These are phyloP conservation scores for Spheniscus mendiculus DNA, from an alignment of 2,113 vertebrate genomes.

Conservation along the genomic window DNA sequence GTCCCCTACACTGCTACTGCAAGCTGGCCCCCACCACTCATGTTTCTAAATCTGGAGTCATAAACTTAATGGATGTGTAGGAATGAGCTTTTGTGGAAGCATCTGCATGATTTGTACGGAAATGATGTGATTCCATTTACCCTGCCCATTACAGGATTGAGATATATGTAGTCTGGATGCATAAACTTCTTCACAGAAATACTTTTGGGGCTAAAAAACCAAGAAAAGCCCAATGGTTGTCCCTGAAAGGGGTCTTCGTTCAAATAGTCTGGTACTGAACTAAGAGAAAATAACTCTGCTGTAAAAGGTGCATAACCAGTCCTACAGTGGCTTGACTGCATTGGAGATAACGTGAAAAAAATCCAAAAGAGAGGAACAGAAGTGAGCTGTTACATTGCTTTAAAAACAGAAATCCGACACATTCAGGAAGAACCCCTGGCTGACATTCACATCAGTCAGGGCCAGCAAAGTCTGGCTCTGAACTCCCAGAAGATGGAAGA, in stretches of 20 bases:
- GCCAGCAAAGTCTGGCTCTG: neutral
- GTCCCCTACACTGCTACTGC: rapidly evolving
- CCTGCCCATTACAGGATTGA: neutral
- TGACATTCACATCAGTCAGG: rapidly evolving
- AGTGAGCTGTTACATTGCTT: neutral
- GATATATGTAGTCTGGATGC: no score
- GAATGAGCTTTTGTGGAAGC: neutral
- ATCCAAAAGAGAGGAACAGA: neutral
- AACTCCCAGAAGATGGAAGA: neutral
- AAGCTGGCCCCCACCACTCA: rapidly evolving
- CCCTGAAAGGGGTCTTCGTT: neutral
- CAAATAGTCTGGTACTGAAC: neutral
- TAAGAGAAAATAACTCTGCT: neutral
- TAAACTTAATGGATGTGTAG: neutral
- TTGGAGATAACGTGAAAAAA: neutral
- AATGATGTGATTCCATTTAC: neutral
- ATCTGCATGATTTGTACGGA: neutral
- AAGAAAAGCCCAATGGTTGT: neutral
- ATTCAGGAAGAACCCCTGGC: neutral
- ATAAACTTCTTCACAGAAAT: neutral
- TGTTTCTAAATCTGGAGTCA: neutral
- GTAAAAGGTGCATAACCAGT: neutral
- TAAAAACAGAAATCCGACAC: neutral
- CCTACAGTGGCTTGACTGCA: no score
- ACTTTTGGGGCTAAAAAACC: neutral